Conservation (phyloP, 1,140 invertebrate species). For the Bombus huntii region DNA sequence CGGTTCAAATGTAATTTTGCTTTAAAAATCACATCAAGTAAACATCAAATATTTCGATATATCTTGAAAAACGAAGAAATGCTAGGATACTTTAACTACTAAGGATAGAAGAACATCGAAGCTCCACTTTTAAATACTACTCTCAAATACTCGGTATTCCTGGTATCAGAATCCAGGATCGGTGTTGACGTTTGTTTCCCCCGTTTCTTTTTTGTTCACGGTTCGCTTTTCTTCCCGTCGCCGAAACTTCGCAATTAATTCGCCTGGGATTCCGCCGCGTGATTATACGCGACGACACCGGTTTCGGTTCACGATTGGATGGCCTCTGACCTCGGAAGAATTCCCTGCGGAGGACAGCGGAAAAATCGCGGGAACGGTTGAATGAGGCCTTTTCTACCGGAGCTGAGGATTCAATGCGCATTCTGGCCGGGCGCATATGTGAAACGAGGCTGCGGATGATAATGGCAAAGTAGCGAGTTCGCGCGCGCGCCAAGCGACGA, state of each 20-base stretch:
- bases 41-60: too few species aligned
- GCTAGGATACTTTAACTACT: neutral
- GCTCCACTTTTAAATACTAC: neutral
- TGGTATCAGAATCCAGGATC: neutral
- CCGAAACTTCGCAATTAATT: slow-evolving; percentile 36
- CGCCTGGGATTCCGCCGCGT: slow-evolving; percentile 34
- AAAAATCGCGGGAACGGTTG: slow-evolving; percentile 51
- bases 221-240: neutral
- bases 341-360: slow-evolving; percentile 32
- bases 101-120: neutral
- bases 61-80: neutral
- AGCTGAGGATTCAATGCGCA: slow-evolving; percentile 32
- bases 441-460: slow-evolving; percentile 46
- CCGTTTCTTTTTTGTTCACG: neutral
- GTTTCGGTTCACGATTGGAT: slow-evolving; percentile 52
- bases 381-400: neutral
- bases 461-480: slow-evolving; percentile 43
- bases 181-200: neutral
- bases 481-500: slow-evolving; percentile 29
- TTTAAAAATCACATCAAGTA: too few species aligned
- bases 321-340: slow-evolving; percentile 45
- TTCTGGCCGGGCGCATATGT: slow-evolving; percentile 13
- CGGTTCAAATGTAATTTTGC: too few species aligned
- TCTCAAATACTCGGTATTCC: neutral
- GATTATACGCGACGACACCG: slow-evolving; percentile 37